phyloP scores from a whole-genome alignment of 2,797 vertebrate genomes.

The Paguma larvata region DNA sequence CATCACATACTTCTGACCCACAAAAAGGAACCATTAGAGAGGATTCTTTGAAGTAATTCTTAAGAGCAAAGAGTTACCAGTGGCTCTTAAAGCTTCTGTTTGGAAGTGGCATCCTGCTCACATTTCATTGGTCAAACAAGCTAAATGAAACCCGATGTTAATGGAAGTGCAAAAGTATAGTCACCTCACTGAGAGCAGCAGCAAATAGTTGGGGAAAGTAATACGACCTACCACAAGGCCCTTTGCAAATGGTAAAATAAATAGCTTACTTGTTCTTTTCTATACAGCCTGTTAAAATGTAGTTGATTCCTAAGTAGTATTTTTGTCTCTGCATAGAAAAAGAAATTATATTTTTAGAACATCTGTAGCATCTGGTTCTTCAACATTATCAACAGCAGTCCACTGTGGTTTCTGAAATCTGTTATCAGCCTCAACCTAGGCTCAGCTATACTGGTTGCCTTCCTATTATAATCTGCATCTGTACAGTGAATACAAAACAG shows the following conservation, averaged over 20 bases:
- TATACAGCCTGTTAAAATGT: neutral
- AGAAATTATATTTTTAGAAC: conserved; percentile 34
- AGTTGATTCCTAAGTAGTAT: conserved; percentile 40
- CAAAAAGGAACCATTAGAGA: neutral
- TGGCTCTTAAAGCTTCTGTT: neutral
- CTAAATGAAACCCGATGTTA: neutral
- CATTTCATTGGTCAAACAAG: conserved; percentile 7
- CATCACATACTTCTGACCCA: neutral
- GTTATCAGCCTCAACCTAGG: neutral
- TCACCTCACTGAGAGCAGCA: neutral
- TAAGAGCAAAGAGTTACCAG: neutral
- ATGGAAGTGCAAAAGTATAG: neutral
- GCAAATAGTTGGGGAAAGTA: neutral
- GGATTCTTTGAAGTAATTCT: neutral
- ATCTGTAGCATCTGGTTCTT: neutral
- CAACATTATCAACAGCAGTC: neutral
- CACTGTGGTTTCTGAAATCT: neutral
- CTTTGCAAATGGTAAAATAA: neutral
- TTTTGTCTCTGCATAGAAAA: conserved; percentile 65
- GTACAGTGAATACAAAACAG: neutral
- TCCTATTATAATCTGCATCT: neutral
- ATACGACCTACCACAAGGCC: neutral
- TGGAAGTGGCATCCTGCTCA: neutral
- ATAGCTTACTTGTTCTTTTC: neutral
- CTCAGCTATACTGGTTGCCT: neutral